Evolutionary conservation across 1,140 invertebrate species (phyloP), one percentile per base, ranked within the genome.

Genomic region (Drosophila ohnishii): DNA sequence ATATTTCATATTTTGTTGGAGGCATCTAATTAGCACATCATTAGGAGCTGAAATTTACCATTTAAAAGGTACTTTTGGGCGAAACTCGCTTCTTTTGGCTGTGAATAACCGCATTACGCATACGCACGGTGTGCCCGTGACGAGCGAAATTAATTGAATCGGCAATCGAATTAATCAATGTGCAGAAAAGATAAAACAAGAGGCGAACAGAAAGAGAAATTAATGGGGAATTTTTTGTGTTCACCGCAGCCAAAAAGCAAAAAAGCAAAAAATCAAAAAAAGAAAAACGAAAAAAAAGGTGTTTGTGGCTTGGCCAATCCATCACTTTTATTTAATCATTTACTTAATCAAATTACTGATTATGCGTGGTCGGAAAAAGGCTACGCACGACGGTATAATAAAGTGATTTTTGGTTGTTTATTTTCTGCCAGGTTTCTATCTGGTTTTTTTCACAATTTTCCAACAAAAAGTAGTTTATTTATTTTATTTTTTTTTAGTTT

Each of bases 331-430:
- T 85, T 80, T 83, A 83, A 83, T 83, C 71, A 83, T 78, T 83
- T 83, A 79, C 71, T 67, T 78, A 85, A 85, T 85, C 82, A 81
- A 85, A 81, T 78, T 81, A 80, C 82, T 84, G 81, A 80, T 84
- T 85, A 81, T 81, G 70, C 56, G 75, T 37, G 42, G 14, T 44
- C 19, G 19, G 50, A 28, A 37, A 65, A 22, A 66, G 28, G 44
- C 63, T 10, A 45, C 48, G 48, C 32, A 55, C 48, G 37, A 13
- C 5, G n/a, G 19, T 5, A 25, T 37, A 55, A 55, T 37, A 37
- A 53, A 53, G 51, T 37, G 51, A 53, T 53, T 53, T 53, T 53
- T 53, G 30, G 6, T 53, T 14, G 11, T 53, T 51, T 51, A 19
- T 51, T 51, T 51, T 7, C 25, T 13, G 8, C 8, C 45, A 44